phyloP scores from a whole-genome alignment of 2,797 vertebrate genomes.

The Notolabrus celidotus region DNA sequence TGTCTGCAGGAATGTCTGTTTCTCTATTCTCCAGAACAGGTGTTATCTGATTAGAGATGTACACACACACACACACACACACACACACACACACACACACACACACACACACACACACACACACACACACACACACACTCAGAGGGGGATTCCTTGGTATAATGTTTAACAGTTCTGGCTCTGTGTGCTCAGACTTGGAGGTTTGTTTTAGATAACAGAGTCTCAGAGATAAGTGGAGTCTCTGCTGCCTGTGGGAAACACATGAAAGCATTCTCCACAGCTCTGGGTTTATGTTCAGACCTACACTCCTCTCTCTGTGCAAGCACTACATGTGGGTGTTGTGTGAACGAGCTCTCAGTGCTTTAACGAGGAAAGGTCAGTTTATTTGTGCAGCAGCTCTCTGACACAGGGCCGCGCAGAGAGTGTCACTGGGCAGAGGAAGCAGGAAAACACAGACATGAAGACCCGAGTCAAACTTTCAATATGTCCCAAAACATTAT shows the following conservation, averaged over 20 bases:
- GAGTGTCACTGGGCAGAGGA: neutral
- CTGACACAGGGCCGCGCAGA: neutral
- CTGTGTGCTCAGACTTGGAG: constrained; percentile 64
- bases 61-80: constrained; percentile 16
- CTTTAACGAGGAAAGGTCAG: too few species aligned
- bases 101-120: too few species aligned
- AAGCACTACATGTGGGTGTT: constrained; percentile 30
- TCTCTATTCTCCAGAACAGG: constrained; percentile 61
- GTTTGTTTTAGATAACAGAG: constrained; percentile 79
- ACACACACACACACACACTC: neutral
- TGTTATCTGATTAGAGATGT: constrained; percentile 69
- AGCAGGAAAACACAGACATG: too few species aligned
- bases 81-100: neutral
- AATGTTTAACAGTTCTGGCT: constrained; percentile 77
- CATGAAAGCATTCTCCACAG: constrained; percentile 71
- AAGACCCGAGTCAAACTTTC: too few species aligned
- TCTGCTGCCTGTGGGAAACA: constrained; percentile 69
- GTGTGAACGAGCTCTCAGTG: neutral
- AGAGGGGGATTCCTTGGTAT: constrained; percentile 75
- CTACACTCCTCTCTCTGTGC: neutral
- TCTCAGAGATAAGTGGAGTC: constrained; percentile 78
- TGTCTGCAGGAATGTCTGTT: constrained; percentile 59
- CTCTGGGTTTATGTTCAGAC: neutral
- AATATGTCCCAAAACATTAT: too few species aligned
- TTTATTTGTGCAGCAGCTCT: neutral